Evolutionary conservation across 53 echinoderm and acorn worm species (phyloP).

Genomic region (Echinometra lucunter): DNA sequence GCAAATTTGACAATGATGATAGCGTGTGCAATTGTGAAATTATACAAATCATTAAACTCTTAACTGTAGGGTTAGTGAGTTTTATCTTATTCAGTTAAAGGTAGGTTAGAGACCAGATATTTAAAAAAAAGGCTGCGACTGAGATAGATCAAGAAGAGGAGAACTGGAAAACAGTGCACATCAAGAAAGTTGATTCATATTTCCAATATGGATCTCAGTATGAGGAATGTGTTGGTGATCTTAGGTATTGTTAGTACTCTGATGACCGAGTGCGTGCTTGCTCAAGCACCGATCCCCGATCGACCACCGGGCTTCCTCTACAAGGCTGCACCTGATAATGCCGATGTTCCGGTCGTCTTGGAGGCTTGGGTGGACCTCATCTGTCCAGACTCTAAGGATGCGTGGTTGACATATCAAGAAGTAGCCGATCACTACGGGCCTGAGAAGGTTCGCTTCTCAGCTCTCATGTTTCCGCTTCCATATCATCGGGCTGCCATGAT

Average conservation of each 20-base stretch:
- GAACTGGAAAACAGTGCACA: neutral
- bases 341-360: constrained; percentile 68
- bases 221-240: neutral
- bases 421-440: constrained; percentile 65
- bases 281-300: constrained; percentile 71
- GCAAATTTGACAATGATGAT: neutral
- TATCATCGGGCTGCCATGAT: constrained; percentile 76
- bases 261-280: neutral
- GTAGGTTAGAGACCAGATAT: neutral
- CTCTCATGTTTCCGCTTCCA: constrained; percentile 76
- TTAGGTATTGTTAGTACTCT: neutral
- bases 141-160: neutral
- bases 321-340: neutral
- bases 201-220: neutral
- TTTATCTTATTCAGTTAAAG: neutral
- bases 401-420: constrained; percentile 69
- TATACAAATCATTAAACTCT: neutral
- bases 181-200: neutral
- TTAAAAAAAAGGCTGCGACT: neutral
- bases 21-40: neutral
- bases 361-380: constrained; percentile 76
- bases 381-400: constrained; percentile 76
- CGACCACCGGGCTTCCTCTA: constrained; percentile 80
- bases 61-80: neutral
- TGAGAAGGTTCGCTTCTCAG: constrained; percentile 21